Percentiles rank a stretch among this genome's conserved stretches.
Evolutionary conservation across 2,888 invertebrate genomes (phyloP).

Genomic region (Caenorhabditis angaria): DNA sequence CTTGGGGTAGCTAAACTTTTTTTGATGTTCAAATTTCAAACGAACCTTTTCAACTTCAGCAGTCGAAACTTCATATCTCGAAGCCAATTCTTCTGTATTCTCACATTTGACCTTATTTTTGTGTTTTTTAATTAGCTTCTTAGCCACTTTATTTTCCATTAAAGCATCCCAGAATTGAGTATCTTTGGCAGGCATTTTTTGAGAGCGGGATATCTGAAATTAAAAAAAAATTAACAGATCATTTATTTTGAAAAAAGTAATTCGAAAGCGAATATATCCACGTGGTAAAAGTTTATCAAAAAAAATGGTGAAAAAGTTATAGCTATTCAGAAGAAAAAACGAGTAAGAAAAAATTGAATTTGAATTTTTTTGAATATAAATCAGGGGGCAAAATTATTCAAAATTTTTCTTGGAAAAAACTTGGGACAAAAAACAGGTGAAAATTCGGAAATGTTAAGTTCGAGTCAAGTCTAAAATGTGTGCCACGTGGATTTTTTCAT

Average conservation of each 20-base stretch:
- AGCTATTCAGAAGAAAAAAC: not conserved
- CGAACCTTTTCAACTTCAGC: constrained; percentile 59
- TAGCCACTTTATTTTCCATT: constrained; percentile 55
- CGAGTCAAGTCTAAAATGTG: no score
- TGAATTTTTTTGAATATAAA: not conserved
- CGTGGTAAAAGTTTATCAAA: not conserved
- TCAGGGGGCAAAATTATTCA: not conserved
- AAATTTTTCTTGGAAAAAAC: no score
- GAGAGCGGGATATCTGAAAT: not conserved
- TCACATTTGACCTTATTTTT: constrained; percentile 40
- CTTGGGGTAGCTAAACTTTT: not conserved
- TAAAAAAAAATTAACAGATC: no score
- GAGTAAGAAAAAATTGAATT: not conserved
- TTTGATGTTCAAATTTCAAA: not conserved
- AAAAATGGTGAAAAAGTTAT: no score
- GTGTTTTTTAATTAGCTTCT: constrained; percentile 59
- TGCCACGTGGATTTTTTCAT: no score
- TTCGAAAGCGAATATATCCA: not conserved
- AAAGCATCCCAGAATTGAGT: constrained; percentile 59
- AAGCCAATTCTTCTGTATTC: constrained; percentile 50
- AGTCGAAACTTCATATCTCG: constrained; percentile 46
- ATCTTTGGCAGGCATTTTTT: constrained; percentile 54
- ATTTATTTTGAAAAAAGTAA: not conserved
- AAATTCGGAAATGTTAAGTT: not conserved
- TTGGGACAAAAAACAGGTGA: no score